These are phyloP conservation scores for Pyrocephalus nanus DNA, from an alignment of 2,797 vertebrate species.

Conservation along the genomic window DNA sequence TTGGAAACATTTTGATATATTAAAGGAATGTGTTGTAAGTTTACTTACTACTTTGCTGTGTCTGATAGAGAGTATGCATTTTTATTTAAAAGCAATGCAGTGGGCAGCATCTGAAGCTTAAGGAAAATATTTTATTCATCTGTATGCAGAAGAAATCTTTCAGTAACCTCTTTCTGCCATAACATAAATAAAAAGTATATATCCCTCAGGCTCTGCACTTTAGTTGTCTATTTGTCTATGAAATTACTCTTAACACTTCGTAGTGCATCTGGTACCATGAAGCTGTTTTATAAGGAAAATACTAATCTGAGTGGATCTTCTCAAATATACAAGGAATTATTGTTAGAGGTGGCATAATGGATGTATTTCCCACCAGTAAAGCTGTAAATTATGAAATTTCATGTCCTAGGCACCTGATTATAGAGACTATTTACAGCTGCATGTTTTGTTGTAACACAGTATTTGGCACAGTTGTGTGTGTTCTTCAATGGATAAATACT, in stretches of 20 bases:
- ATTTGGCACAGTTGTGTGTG: not conserved
- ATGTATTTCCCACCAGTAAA: not conserved
- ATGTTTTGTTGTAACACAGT: constrained; percentile 23
- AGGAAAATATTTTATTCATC: constrained; percentile 48
- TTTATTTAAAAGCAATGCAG: constrained; percentile 74
- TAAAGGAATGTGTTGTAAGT: constrained; percentile 70
- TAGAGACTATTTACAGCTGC: not conserved
- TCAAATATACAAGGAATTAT: not conserved
- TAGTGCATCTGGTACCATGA: not conserved
- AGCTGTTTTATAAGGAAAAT: not conserved
- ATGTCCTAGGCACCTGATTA: not conserved
- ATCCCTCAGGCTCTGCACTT: constrained; percentile 52
- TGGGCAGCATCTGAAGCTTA: constrained; percentile 68
- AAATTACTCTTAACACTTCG: constrained; percentile 8
- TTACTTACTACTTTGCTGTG: constrained; percentile 66
- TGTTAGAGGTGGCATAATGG: not conserved
- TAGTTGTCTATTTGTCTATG: constrained; percentile 51
- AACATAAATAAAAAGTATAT: constrained; percentile 68
- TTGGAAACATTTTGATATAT: constrained; percentile 76
- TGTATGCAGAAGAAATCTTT: constrained; percentile 52
- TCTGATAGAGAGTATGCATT: constrained; percentile 62
- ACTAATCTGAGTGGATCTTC: not conserved
- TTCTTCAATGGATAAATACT: not conserved
- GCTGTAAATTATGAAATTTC: not conserved
- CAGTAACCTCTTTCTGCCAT: constrained; percentile 58